Base-by-base conservation (phyloP, 2,888 invertebrate genomes). In the Epistrophella euchroma region DNA sequence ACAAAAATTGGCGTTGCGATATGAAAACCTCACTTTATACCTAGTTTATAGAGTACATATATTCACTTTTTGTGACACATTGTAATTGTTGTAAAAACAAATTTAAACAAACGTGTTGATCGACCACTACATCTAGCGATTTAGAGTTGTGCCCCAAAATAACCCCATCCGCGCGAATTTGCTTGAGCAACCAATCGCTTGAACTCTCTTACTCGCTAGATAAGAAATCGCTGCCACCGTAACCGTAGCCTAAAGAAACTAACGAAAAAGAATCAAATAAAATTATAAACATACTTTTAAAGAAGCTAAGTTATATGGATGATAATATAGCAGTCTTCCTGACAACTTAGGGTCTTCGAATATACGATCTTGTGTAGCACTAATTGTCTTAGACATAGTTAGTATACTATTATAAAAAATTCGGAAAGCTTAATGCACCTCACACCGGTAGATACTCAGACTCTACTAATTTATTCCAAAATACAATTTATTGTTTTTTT, bases 271-370 rank as follows among this genome's bases (percentile, higher is more conserved):
- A 19, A 52, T 25, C 19, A 10, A 19, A 43, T 56, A 10, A 35
- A 35, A 13, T 52, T 10, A n/a, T n/a, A 4, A 35, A 22, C 58
- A 15, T 60, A 60, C 58, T 37, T 37, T 60, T 22, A 37, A 19
- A 13, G 58, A 60, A 60, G 37, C 11, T 15, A 60, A 19, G 37
- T 60, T 60, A 37, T 7, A 60, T 6, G 37, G 58, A 37, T 60
- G 58, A 9, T 22, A 60, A 22, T 15, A 60, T 3, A 60, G 4
- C 7, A 60, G n/a, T 37, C 58, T 37, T 15, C 11, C 6, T 19
- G 58, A 7, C 10, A 60, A 60, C 9, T 13, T 22, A 3, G 58
- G 58, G 0, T 19, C 58, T 28, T 60, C 37, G 9, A 60, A 60
- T 22, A 9, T 37, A 4, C 1, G 4, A 4, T 56, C 17, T 56